phyloP scores from a whole-genome alignment of 2,113 vertebrate genomes.

The Monarcha castaneiventris region DNA sequence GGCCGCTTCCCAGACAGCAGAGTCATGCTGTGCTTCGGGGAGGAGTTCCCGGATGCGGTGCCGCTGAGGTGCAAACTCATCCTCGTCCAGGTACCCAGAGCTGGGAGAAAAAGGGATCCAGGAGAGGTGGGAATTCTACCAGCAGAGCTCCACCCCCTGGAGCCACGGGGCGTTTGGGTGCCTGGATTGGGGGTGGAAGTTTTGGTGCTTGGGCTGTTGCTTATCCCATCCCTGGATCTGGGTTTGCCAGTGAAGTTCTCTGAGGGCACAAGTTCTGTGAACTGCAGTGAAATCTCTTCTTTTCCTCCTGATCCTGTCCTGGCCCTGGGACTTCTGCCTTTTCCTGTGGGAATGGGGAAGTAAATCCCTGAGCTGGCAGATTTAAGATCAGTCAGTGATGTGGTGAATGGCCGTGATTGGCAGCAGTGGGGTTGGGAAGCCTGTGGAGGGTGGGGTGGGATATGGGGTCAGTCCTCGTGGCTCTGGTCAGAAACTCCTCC shows the following conservation, averaged over 20 bases:
- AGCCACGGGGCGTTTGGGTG: neutral
- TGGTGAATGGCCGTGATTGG: rapidly evolving
- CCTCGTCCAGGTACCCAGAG: conserved; percentile 85
- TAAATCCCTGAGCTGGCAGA: neutral
- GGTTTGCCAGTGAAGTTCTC: neutral
- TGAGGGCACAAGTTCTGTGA: neutral
- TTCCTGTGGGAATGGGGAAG: neutral
- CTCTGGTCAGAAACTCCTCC: neutral
- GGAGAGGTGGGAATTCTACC: neutral
- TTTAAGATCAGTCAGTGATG: neutral
- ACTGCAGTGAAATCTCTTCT: neutral
- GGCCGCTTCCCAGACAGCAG: conserved; percentile 83
- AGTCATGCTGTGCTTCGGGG: conserved; percentile 91
- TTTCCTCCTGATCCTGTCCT: neutral
- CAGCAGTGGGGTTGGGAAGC: neutral
- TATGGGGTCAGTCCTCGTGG: neutral
- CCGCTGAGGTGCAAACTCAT: conserved; percentile 87
- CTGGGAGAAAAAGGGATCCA: neutral
- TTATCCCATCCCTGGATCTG: neutral
- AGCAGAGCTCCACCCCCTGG: neutral
- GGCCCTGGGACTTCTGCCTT: neutral
- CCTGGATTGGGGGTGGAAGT: neutral
- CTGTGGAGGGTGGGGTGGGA: neutral
- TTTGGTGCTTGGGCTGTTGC: neutral
- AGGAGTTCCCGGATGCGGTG: conserved; percentile 85